phyloP scores from a whole-genome alignment of 2,888 invertebrate species.

The Laothoe populi region DNA sequence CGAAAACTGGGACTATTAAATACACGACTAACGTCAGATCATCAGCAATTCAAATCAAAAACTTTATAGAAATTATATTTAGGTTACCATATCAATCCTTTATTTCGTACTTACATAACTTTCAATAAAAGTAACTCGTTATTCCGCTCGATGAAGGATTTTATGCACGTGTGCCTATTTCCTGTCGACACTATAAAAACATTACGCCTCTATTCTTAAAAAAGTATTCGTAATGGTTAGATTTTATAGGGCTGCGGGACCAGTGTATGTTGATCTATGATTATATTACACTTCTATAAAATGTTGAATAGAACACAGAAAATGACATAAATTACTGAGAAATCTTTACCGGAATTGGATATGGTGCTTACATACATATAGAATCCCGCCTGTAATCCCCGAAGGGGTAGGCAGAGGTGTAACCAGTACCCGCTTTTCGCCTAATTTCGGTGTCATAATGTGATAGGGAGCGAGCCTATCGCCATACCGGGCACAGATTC shows the following conservation, averaged over 20 bases:
- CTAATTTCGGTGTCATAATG: no score
- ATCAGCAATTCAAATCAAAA: not conserved
- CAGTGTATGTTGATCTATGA: slow-evolving; percentile 35
- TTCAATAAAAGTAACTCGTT: slow-evolving; percentile 29
- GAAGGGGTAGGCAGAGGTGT: no score
- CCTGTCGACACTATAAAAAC: slow-evolving; percentile 44
- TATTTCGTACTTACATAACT: slow-evolving; percentile 22
- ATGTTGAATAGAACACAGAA: not conserved
- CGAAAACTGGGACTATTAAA: no score
- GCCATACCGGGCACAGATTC: no score
- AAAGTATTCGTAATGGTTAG: slow-evolving; percentile 43
- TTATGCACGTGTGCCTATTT: slow-evolving; percentile 38
- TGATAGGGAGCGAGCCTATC: no score
- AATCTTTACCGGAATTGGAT: not conserved
- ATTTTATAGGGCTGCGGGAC: slow-evolving; percentile 38
- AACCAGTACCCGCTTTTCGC: no score
- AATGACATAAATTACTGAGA: not conserved
- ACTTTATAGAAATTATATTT: not conserved
- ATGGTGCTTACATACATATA: not conserved
- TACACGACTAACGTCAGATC: no score
- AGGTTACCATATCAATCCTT: not conserved
- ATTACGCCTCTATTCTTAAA: slow-evolving; percentile 45
- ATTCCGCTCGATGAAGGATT: slow-evolving; percentile 25
- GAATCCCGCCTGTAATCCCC: no score
- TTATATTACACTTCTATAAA: not conserved